Conservation (phyloP, 2,888 invertebrate genomes). For the Andrena fulva region DNA sequence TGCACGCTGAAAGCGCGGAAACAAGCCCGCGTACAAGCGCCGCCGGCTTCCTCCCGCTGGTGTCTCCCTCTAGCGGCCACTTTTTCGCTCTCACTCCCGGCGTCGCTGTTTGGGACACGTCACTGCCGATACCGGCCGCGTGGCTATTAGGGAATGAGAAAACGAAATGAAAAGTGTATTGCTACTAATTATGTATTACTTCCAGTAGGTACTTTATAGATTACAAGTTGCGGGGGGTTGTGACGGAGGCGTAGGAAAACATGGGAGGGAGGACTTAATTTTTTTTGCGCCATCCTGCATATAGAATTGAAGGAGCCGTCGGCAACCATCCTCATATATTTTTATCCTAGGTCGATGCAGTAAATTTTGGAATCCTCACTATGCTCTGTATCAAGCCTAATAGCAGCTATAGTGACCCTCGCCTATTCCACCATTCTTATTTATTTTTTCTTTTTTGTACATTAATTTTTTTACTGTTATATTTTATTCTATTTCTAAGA, state of each 20-base stretch:
- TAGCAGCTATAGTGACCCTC: too few relatives aligned
- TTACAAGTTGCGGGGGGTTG: slow-evolving; percentile 47
- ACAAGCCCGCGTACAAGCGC: slow-evolving; percentile 68
- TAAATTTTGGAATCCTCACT: too few relatives aligned
- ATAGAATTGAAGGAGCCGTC: too few relatives aligned
- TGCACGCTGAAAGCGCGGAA: slow-evolving; percentile 69
- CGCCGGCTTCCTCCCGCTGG: slow-evolving; percentile 33
- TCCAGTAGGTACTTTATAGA: slow-evolving; percentile 70
- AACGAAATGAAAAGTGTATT: slow-evolving; percentile 77
- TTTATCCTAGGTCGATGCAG: too few relatives aligned
- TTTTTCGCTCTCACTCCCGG: slow-evolving; percentile 30
- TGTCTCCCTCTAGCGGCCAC: slow-evolving; percentile 4
- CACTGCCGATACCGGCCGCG: slow-evolving; percentile 59
- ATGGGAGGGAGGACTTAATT: not conserved
- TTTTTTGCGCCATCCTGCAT: not conserved
- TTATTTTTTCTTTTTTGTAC: too few relatives aligned
- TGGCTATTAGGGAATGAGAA: slow-evolving; percentile 75
- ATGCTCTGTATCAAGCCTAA: too few relatives aligned
- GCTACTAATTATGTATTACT: slow-evolving; percentile 78
- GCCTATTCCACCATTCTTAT: too few relatives aligned
- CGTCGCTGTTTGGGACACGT: slow-evolving; percentile 41
- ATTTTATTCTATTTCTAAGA: too few relatives aligned
- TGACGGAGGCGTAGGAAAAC: too few relatives aligned
- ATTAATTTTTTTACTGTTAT: too few relatives aligned
- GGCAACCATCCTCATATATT: too few relatives aligned